phyloP scores from a whole-genome alignment of 1,140 invertebrate species.

The Vanessa tameamea region DNA sequence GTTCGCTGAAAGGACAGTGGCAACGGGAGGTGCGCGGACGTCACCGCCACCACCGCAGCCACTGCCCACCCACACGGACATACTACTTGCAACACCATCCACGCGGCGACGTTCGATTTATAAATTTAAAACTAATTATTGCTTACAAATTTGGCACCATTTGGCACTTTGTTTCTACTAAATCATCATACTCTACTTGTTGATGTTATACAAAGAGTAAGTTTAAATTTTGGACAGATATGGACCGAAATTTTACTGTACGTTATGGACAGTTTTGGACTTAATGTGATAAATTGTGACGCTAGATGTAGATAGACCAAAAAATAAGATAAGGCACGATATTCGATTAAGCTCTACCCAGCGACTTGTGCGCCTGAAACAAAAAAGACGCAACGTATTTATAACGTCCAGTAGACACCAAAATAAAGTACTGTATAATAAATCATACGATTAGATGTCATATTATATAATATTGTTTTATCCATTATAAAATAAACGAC shows the following conservation, averaged over 20 bases:
- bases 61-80: constrained; percentile 77
- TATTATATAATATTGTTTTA: too few relatives aligned
- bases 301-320: constrained; percentile 36
- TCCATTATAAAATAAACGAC: too few relatives aligned
- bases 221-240: constrained; percentile 48
- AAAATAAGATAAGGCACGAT: constrained; percentile 69
- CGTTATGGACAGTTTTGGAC: constrained; percentile 46
- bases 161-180: constrained; percentile 20
- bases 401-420: not conserved
- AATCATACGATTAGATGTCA: too few relatives aligned
- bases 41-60: constrained; percentile 61
- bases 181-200: not conserved
- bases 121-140: constrained; percentile 11
- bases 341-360: constrained; percentile 47
- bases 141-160: constrained; percentile 21
- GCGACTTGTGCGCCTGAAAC: constrained; percentile 58
- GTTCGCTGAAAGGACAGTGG: constrained; percentile 73
- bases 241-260: constrained; percentile 39
- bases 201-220: not conserved
- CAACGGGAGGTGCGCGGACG: constrained; percentile 54
- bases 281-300: constrained; percentile 21
- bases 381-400: constrained; percentile 31
- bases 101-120: constrained; percentile 37
- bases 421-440: too few relatives aligned
- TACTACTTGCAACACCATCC: constrained; percentile 67